phyloP scores from a whole-genome alignment of 2,888 invertebrate genomes.

The Cantharis rufa region DNA sequence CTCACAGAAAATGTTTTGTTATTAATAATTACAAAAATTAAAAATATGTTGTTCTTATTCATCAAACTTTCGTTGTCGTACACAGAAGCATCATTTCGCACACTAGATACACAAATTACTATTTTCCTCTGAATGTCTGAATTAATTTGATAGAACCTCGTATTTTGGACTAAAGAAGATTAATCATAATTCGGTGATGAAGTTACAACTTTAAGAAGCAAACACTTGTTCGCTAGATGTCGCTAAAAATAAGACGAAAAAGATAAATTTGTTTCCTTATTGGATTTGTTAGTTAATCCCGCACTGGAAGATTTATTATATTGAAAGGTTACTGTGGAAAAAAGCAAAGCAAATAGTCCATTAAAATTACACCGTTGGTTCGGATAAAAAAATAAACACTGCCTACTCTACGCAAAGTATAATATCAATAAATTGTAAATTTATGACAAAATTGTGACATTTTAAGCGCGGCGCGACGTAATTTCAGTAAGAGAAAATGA shows the following conservation, averaged over 20 bases:
- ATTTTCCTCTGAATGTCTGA: no score
- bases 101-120: no score
- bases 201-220: background rate
- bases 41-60: no score
- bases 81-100: no score
- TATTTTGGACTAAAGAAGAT: background rate
- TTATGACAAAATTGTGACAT: background rate
- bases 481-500: slow-evolving; percentile 1
- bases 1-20: no score
- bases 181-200: background rate
- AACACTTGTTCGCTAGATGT: background rate
- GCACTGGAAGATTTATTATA: background rate
- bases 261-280: background rate
- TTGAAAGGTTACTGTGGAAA: background rate
- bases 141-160: no score
- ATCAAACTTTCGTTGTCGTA: no score
- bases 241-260: background rate
- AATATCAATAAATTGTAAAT: background rate
- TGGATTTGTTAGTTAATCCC: background rate
- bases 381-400: background rate
- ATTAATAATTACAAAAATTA: no score
- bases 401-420: background rate
- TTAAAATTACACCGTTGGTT: background rate
- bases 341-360: background rate
- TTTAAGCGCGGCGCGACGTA: background rate